Conservation (phyloP, 2,888 invertebrate genomes). For the Lepidocyrtinus sp. region DNA sequence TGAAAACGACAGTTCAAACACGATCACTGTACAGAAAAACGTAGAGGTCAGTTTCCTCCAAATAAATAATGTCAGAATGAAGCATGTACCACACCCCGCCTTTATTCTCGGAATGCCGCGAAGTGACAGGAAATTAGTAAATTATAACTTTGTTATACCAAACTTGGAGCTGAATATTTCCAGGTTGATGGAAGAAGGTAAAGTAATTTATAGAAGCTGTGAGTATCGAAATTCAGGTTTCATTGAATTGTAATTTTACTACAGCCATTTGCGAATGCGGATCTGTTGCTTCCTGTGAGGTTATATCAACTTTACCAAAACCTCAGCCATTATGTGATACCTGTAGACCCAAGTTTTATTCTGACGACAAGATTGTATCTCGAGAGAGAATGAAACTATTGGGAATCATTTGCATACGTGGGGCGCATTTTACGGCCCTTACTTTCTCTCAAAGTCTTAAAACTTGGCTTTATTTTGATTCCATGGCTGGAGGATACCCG, state of each 20-base stretch:
- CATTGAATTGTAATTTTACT: too few species aligned
- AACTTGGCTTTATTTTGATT: conserved; percentile 27
- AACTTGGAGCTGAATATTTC: neutral
- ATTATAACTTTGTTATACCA: neutral
- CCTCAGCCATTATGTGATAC: too few species aligned
- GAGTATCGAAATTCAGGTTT: too few species aligned
- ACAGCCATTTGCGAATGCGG: too few species aligned
- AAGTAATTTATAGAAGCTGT: neutral
- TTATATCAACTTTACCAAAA: too few species aligned
- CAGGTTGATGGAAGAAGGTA: neutral
- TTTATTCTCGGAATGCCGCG: neutral
- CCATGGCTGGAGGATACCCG: conserved; percentile 19
- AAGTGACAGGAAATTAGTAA: neutral
- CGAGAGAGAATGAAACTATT: conserved; percentile 9
- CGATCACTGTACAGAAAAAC: neutral
- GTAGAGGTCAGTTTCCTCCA: neutral
- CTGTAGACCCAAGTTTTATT: too few species aligned
- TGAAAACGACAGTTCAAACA: neutral
- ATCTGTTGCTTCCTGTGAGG: too few species aligned
- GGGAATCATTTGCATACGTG: conserved; percentile 4
- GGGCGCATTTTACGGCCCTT: conserved; percentile 20
- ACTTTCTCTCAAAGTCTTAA: neutral
- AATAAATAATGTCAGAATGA: neutral
- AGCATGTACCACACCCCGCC: neutral
- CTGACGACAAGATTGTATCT: too few species aligned